Evolutionary conservation across 2,888 invertebrate genomes (phyloP), one percentile per base, ranked within the genome.

Genomic region (Cheilosia variabilis): DNA sequence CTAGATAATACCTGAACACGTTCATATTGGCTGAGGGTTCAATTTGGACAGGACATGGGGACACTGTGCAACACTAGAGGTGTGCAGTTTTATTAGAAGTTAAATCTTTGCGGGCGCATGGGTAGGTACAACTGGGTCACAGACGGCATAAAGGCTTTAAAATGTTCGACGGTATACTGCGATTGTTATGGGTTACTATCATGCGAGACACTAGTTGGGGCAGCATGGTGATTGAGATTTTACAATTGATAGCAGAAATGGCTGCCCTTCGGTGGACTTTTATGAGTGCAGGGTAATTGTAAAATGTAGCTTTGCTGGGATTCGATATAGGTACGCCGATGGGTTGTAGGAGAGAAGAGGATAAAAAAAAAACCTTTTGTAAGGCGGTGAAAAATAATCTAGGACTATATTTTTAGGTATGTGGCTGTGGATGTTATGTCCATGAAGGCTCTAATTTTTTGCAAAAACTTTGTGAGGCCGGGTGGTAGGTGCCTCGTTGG

Each of bases 1-100:
- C 58, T 75, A 76, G 79, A 79, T 84, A 84, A 84, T 84, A 75
- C 80, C 22, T 71, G 65, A 63, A 79, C 69, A 69, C 69, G 57
- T 72, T 66, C 50, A 75, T 75, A 75, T 75, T 68, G 66, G 55
- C 72, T 55, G 53, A 50, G 47, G 62, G 55, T 63, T 52, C 45
- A 73, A 41, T 43, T 24, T 17, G 75, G 63, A 43, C 57, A 76
- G 58, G 69, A 57, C 52, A 53, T 41, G 27, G 13, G 52, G 9
- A 63, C 53, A 73, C 19, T 15, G 2, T 41, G 13, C 17, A 53
- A 7, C 45, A 63, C 24, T n/a, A 43, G 45, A 84, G 84, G 84
- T 84, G 73, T 79, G 52, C 45, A 65, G 43, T 79, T 75, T 69
- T 79, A 65, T 63, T 62, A 69, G 52, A 84, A 84, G 63, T 65